Conservation (phyloP, 2,888 invertebrate species). For the Hypsopygia costalis region DNA sequence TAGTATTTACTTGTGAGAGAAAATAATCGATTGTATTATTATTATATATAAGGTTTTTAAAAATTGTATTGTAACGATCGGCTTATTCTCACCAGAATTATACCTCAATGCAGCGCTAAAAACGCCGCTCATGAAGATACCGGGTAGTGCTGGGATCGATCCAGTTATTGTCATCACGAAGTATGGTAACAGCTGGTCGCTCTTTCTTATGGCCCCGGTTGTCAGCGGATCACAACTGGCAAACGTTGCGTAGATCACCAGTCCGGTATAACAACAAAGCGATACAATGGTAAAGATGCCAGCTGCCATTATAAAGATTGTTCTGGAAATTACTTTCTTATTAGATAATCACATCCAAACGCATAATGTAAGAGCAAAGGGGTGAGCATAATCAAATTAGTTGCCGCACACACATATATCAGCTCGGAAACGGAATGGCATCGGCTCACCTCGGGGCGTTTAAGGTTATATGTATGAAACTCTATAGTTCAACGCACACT, state of each 20-base stretch:
- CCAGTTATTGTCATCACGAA: slow-evolving; percentile 91
- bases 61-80: too few relatives aligned
- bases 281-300: slow-evolving; percentile 88
- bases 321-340: slow-evolving; percentile 81
- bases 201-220: slow-evolving; percentile 84
- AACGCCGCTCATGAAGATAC: slow-evolving; percentile 91
- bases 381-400: too few relatives aligned
- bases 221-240: slow-evolving; percentile 92
- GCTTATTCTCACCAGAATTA: slow-evolving; percentile 12
- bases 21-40: too few relatives aligned
- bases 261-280: slow-evolving; percentile 90
- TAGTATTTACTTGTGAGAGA: too few relatives aligned
- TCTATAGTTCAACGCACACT: too few relatives aligned
- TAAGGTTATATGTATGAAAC: too few relatives aligned
- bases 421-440: too few relatives aligned
- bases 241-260: slow-evolving; percentile 93
- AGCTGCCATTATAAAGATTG: slow-evolving; percentile 86
- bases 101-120: slow-evolving; percentile 93
- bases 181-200: slow-evolving; percentile 88
- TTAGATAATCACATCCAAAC: too few relatives aligned
- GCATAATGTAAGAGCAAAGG: too few relatives aligned
- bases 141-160: slow-evolving; percentile 88
- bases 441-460: too few relatives aligned
- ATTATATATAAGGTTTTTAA: too few relatives aligned
- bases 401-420: too few relatives aligned